Evolutionary conservation across 2,888 invertebrate species (phyloP), one percentile per base, ranked within the genome.

Genomic region (Zhuqinia jingwanae): DNA sequence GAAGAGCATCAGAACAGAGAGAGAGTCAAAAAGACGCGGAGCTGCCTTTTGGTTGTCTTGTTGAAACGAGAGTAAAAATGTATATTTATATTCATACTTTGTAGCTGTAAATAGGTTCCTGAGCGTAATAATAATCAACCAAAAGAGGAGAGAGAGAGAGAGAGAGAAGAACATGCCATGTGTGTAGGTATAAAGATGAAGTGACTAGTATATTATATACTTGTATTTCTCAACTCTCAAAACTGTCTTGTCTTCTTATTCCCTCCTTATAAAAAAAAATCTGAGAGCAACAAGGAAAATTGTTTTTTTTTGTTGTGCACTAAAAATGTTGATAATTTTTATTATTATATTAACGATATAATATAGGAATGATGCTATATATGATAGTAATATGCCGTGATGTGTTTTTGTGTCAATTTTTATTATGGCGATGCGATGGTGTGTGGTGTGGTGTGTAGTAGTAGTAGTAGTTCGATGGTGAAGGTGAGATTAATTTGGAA

Each of bases 401-500:
- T 45, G 25, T 30, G 36, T n/a, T 15, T n/a, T 47, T 47, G 53
- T 5, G 73, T 50, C 73, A 73, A 50, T 73, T 73, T 73, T 73
- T 73, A 20, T 73, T 73, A 30, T 73, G 73, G 27, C 50, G 73
- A 73, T n/a, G n/a, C n/a, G n/a, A n/a, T n/a, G n/a, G n/a, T n/a
- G n/a, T n/a, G n/a, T n/a, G n/a, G n/a, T n/a, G n/a, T n/a, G n/a
- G n/a, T n/a, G n/a, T n/a, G n/a, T n/a, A n/a, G n/a, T n/a, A n/a
- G n/a, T n/a, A n/a, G n/a, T n/a, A n/a, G n/a, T n/a, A n/a, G n/a
- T n/a, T n/a, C n/a, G n/a, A n/a, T 73, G 47, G 27, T 50, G 76
- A 65, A 83, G 76, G 76, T 76, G 83, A 83, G 75, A 83, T 83
- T 83, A 83, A 83, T 83, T 83, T 76, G 83, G 63, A 63, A 80